Evolutionary conservation across 2,113 vertebrate species (phyloP).

Genomic region (human (Homo sapiens)): GRCh38 chr20:10186501-10187000

Average conservation of each 20-base stretch:
- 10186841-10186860: background rate
- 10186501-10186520: background rate
- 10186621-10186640: background rate
- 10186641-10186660: slow-evolving; percentile 8
- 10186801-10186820: background rate
- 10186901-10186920: background rate
- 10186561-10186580: background rate
- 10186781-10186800: background rate
- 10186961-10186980: background rate
- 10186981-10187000: background rate
- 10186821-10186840: background rate
- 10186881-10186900: background rate
- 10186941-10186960: background rate
- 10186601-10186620: background rate
- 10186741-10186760: background rate
- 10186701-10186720: background rate
- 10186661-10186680: background rate
- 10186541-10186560: background rate
- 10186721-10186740: background rate
- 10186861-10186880: background rate
- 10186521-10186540: background rate
- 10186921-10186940: background rate
- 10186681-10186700: background rate
- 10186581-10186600: background rate
- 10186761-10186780: background rate